Conservation (phyloP, 2,888 invertebrate genomes). For the Chrysopilus asiliformis region DNA sequence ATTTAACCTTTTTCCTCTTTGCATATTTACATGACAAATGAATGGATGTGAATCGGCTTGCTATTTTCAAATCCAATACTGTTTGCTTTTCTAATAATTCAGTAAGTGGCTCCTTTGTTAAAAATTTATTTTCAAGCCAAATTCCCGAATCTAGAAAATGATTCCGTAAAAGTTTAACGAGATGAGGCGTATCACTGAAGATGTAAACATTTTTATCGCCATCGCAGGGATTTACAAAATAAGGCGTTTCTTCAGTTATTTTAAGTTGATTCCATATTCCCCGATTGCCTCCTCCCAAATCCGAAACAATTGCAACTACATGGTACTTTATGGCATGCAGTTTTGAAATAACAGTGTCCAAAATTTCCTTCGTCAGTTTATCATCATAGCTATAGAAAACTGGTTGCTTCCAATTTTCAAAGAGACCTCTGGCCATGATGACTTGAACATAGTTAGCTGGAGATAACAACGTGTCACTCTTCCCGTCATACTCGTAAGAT, state of each 20-base stretch:
- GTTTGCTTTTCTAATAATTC: too few relatives aligned
- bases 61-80: too few relatives aligned
- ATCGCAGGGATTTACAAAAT: not conserved
- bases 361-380: not conserved
- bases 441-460: too few relatives aligned
- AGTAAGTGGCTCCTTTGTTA: too few relatives aligned
- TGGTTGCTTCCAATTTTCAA: slow-evolving; percentile 7
- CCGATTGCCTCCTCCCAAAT: slow-evolving; percentile 10
- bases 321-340: slow-evolving; percentile 4
- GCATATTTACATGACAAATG: too few relatives aligned
- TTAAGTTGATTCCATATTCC: slow-evolving; percentile 9
- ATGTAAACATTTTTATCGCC: slow-evolving; percentile 9
- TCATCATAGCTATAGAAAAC: slow-evolving; percentile 2
- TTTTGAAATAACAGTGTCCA: not conserved
- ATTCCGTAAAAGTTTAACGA: slow-evolving; percentile 12
- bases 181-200: slow-evolving; percentile 12
- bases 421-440: too few relatives aligned
- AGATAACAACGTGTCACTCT: too few relatives aligned
- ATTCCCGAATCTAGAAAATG: slow-evolving; percentile 7
- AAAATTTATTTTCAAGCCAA: too few relatives aligned
- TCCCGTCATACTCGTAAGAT: too few relatives aligned
- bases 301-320: slow-evolving; percentile 7
- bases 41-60: too few relatives aligned
- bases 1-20: too few relatives aligned
- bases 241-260: slow-evolving; percentile 2